Base-by-base conservation (phyloP, 2,797 vertebrate genomes). In the Bufotes viridis region DNA sequence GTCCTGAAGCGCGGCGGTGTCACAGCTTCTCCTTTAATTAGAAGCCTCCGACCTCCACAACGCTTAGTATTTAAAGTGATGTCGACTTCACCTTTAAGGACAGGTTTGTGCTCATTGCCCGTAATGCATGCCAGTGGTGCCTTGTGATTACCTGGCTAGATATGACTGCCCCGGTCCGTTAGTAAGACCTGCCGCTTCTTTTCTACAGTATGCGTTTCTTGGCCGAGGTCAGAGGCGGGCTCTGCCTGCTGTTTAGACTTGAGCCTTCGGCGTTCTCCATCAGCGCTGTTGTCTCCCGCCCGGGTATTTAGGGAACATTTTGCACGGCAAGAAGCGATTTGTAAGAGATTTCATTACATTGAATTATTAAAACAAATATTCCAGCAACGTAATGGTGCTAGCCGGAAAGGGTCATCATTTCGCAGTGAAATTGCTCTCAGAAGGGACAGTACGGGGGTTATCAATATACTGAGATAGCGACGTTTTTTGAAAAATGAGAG, bases 321-420 rank as follows among this genome's bases (percentile, higher is more conserved):
- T 85, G 79, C 61, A 69, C 78, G 67, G 58, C 65, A 63, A 79
- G 87, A 57, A 63, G 26, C 72, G 53, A 78, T 86, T 89, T 89
- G 57, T 60, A 82, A 58, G 83, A 53, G 53, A 70, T 89, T 86
- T 82, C 70, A 69, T 78, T 78, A 78, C 79, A 69, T 89, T 86
- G 70, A 82, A 89, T 89, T 86, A 82, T 82, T 89, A 86, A 89
- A 86, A 82, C 70, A 89, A 89, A 89, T 89, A 86, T 89, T 82
- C 61, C 29, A 29, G 72, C 49, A 15, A 24, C 78, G 70, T 86
- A 82, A 89, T 70, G 72, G 72, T 49, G 74, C 18, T 18, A 49
- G 72, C 63, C 51, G 70, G 61, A 78, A 82, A 70, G 84, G 84
- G 70, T 89, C 51, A 86, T 89, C 51, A 86, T 89, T 86, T 86